A percentile compares a stretch with the other conserved stretches of the same genome.
Conservation (phyloP, 2,888 invertebrate species). For the Xylocampa areola region DNA sequence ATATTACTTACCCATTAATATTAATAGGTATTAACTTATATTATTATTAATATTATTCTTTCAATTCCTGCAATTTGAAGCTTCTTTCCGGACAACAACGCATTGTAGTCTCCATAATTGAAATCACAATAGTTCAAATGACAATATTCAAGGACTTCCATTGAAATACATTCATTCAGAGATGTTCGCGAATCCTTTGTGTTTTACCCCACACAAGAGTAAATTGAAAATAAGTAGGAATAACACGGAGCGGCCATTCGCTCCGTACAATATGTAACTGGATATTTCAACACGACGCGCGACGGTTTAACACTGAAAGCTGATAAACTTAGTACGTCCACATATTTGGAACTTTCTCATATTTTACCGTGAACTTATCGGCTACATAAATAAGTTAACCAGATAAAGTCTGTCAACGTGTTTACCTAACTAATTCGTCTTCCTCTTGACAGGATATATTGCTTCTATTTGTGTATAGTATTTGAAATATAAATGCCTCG, state of each 20-base stretch:
- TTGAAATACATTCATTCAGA: conserved; percentile 66
- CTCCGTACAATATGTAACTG: conserved; percentile 41
- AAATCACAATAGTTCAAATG: conserved; percentile 65
- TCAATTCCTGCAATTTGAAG: conserved; percentile 37
- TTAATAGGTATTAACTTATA: too few relatives aligned
- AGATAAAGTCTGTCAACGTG: conserved; percentile 68
- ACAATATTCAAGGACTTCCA: conserved; percentile 70
- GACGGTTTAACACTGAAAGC: conserved; percentile 44
- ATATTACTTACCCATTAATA: too few relatives aligned
- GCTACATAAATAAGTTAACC: conserved; percentile 67
- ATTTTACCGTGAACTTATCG: conserved; percentile 65
- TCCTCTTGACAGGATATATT: conserved; percentile 56
- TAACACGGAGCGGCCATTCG: conserved; percentile 5
- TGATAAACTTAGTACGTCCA: conserved; percentile 48
- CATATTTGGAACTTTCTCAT: conserved; percentile 62
- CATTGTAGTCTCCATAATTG: conserved; percentile 58
- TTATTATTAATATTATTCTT: too few relatives aligned
- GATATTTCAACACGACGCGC: conserved; percentile 36
- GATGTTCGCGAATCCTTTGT: conserved; percentile 68
- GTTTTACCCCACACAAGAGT: conserved; percentile 39
- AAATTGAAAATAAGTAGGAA: too few relatives aligned
- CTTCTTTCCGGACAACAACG: conserved; percentile 62
- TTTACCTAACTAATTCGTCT: conserved; percentile 68
- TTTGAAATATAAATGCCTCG: too few relatives aligned
- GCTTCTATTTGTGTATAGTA: conserved; percentile 49